Evolutionary conservation across 2,113 vertebrate genomes (phyloP).

Genomic region (Donacobius atricapilla): DNA sequence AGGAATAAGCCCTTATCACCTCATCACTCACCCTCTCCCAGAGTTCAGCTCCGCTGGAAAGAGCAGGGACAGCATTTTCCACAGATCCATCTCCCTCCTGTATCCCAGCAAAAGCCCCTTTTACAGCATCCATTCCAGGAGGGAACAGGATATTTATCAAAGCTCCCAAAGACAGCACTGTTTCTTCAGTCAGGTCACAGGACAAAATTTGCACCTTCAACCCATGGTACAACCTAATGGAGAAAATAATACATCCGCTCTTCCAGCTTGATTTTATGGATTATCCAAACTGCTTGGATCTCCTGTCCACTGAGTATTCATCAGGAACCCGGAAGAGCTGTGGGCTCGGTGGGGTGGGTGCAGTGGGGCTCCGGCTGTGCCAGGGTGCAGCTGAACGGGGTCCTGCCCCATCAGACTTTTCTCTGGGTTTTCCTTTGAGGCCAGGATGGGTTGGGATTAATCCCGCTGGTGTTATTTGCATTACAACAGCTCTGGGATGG

Average conservation of each 20-base stretch:
- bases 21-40: not conserved
- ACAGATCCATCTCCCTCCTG: not conserved
- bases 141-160: not conserved
- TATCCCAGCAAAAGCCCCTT: not conserved
- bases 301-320: rapidly evolving
- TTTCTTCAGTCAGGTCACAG: not conserved
- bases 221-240: not conserved
- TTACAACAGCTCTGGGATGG: not conserved
- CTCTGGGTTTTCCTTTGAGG: not conserved
- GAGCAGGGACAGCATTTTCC: not conserved
- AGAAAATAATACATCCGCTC: not conserved
- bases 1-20: not conserved
- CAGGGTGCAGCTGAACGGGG: rapidly evolving
- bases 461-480: not conserved
- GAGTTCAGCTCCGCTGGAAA: not conserved
- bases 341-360: rapidly evolving
- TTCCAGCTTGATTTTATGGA: not conserved
- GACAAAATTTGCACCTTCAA: not conserved
- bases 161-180: not conserved
- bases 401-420: not conserved
- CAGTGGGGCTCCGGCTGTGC: not conserved
- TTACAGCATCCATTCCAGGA: not conserved
- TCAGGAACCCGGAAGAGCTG: not conserved
- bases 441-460: not conserved
- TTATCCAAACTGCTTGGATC: not conserved